Conservation (phyloP, 2,113 vertebrate species). For the Amazona vittata region DNA sequence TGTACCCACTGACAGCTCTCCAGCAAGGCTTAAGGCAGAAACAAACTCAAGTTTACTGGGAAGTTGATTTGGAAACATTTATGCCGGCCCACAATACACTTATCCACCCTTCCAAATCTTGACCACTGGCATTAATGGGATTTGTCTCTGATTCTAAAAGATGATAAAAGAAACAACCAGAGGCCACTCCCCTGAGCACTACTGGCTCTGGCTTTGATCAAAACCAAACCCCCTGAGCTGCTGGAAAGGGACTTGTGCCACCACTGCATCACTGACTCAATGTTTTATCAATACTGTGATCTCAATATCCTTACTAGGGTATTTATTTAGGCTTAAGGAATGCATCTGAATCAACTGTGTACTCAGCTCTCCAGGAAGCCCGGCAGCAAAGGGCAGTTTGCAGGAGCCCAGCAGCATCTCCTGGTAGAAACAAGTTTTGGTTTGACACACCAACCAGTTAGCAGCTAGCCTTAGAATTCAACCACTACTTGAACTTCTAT, state of each 20-base stretch:
- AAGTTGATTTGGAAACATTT: not conserved
- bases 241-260: not conserved
- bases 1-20: not conserved
- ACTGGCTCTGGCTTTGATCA: not conserved
- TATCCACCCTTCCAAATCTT: too few relatives aligned
- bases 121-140: too few relatives aligned
- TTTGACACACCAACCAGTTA: not conserved
- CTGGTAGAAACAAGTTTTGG: not conserved
- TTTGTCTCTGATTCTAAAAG: not conserved
- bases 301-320: accelerated
- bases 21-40: not conserved
- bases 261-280: accelerated
- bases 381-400: not conserved
- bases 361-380: not conserved
- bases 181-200: not conserved
- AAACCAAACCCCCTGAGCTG: not conserved
- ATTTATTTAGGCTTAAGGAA: not conserved
- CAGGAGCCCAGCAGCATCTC: not conserved
- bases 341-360: not conserved
- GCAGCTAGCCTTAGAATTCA: not conserved
- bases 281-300: not conserved
- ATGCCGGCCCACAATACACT: too few relatives aligned
- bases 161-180: not conserved
- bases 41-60: not conserved
- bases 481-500: not conserved